Percentiles rank a stretch among this genome's conserved stretches.
Conservation (phyloP, 2,797 vertebrate genomes). For the Paedocypris micromegethes region DNA sequence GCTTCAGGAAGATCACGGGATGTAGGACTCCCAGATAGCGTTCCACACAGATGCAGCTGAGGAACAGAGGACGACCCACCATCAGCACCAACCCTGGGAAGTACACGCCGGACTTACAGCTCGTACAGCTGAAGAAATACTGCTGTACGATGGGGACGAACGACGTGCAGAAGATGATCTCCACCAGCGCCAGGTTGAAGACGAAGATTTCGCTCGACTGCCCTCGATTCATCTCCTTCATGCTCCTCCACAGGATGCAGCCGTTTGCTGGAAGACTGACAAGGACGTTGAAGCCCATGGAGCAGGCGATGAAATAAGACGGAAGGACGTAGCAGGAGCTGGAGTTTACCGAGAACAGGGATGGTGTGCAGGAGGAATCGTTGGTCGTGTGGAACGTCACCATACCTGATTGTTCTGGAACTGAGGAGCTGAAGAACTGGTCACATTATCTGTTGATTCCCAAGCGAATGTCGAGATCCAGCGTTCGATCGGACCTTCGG, state of each 20-base stretch:
- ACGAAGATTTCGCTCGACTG: conserved; percentile 9
- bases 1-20: conserved; percentile 11
- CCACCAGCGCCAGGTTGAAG: background rate
- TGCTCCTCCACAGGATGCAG: conserved; percentile 4
- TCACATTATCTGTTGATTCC: background rate
- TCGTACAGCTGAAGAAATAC: conserved; percentile 5
- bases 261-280: conserved; percentile 15
- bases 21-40: conserved; percentile 13
- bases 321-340: background rate
- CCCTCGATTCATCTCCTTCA: conserved; percentile 18
- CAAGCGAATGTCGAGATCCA: too few species aligned
- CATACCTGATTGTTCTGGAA: background rate
- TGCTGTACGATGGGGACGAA: conserved; percentile 1
- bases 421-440: background rate
- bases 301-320: background rate
- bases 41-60: conserved; percentile 11
- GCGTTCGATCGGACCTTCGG: too few species aligned
- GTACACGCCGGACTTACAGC: background rate
- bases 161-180: background rate
- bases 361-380: background rate
- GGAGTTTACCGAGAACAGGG: background rate
- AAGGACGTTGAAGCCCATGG: conserved; percentile 7
- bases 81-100: background rate
- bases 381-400: background rate
- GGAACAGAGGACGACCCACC: conserved; percentile 15